A percentile compares a stretch with the other conserved stretches of the same genome.
phyloP scores from a whole-genome alignment of 1,140 invertebrate genomes.

The Cryptotermes secundus region DNA sequence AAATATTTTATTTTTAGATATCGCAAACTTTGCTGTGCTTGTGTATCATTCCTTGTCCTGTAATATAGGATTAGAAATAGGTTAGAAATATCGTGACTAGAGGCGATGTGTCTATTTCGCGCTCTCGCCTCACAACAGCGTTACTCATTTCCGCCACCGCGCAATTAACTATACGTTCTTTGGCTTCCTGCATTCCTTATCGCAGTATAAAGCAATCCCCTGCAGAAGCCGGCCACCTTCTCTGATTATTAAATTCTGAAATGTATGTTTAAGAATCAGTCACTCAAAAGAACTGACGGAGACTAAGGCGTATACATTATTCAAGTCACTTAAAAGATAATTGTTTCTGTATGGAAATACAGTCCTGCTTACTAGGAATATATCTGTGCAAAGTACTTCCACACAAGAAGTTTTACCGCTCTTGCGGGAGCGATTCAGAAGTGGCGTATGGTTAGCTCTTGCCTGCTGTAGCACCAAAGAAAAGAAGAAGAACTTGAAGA shows the following conservation, averaged over 20 bases:
- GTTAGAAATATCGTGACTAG: neutral
- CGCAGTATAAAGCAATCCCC: neutral
- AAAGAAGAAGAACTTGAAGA: too few species aligned
- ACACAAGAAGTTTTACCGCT: too few species aligned
- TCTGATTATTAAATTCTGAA: neutral
- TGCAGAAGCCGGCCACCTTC: neutral
- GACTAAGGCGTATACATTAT: too few species aligned
- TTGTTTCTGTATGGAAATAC: too few species aligned
- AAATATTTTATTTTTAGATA: neutral
- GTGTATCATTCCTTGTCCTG: neutral
- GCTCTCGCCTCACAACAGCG: neutral
- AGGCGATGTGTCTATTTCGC: slow-evolving; percentile 7
- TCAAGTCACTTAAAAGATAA: too few species aligned
- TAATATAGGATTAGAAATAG: neutral
- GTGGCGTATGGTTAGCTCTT: too few species aligned
- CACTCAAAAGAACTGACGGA: neutral
- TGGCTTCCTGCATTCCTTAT: slow-evolving; percentile 1
- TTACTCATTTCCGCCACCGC: neutral
- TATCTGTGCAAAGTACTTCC: too few species aligned
- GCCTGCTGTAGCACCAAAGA: too few species aligned
- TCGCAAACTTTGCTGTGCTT: neutral
- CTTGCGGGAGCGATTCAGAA: too few species aligned
- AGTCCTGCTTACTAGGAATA: too few species aligned
- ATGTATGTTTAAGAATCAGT: neutral
- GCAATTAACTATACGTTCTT: neutral